A percentile compares a stretch with the other conserved stretches of the same genome.
phyloP scores from a whole-genome alignment of 2,113 vertebrate genomes.

The Physeter macrocephalus region DNA sequence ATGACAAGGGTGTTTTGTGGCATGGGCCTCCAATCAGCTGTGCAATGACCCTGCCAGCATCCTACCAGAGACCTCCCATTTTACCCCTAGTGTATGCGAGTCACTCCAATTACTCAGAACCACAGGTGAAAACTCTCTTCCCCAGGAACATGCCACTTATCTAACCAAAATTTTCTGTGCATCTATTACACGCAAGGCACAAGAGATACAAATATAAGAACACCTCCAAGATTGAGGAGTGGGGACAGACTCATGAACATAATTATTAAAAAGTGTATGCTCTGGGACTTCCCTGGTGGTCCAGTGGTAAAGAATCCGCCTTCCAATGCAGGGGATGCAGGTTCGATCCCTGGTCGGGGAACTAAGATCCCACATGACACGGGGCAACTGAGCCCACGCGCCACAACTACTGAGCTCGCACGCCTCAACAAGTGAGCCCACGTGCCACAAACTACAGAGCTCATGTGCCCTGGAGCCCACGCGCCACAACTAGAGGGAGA shows the following conservation, averaged over 20 bases:
- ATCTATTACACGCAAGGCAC: neutral
- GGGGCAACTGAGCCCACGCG: too few relatives aligned
- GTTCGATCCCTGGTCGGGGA: too few relatives aligned
- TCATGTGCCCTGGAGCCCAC: too few relatives aligned
- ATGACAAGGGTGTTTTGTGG: neutral
- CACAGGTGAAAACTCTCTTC: neutral
- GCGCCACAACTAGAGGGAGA: too few relatives aligned
- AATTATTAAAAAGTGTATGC: neutral
- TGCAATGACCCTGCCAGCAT: neutral
- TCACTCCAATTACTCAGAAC: neutral
- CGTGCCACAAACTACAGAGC: too few relatives aligned
- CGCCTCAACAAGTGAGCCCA: accelerated
- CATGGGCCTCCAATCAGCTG: neutral
- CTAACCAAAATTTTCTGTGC: neutral
- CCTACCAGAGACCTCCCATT: neutral
- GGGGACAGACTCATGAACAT: neutral
- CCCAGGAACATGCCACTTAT: neutral
- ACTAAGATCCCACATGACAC: too few relatives aligned
- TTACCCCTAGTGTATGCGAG: neutral
- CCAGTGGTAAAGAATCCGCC: too few relatives aligned
- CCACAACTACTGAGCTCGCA: too few relatives aligned
- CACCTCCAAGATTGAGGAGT: neutral
- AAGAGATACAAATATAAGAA: neutral
- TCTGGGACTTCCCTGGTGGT: neutral
- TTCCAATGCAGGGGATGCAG: too few relatives aligned